Conservation (phyloP, 2,113 vertebrate genomes). For the Bubo scandiacus region DNA sequence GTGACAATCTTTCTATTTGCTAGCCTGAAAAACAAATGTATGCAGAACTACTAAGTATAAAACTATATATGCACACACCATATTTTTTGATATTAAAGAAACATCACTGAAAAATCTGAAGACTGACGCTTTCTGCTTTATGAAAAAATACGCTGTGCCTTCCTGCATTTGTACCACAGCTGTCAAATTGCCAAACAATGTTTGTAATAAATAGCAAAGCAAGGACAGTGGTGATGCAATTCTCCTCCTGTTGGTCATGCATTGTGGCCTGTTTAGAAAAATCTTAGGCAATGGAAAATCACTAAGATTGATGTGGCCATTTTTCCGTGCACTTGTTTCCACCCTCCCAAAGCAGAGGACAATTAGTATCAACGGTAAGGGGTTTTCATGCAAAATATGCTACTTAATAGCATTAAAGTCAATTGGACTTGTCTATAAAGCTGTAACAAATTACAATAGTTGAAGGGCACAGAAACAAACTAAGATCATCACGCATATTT, state of each 20-base stretch:
- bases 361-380: background rate
- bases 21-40: background rate
- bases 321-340: background rate
- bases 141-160: background rate
- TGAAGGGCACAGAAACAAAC: background rate
- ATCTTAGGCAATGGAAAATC: background rate
- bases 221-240: background rate
- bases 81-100: background rate
- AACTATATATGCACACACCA: accelerated
- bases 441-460: background rate
- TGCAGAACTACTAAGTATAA: background rate
- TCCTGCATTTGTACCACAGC: background rate
- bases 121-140: background rate
- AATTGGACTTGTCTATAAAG: background rate
- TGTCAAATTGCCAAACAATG: background rate
- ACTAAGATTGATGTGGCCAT: background rate
- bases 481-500: background rate
- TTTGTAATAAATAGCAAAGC: background rate
- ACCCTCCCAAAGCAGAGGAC: background rate
- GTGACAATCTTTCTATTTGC: background rate
- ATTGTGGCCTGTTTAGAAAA: background rate
- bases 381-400: background rate
- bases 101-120: background rate
- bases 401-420: background rate
- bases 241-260: accelerated